These are phyloP conservation scores for Eulacestoma nigropectus DNA, from an alignment of 2,113 vertebrate genomes.

Conservation along the genomic window DNA sequence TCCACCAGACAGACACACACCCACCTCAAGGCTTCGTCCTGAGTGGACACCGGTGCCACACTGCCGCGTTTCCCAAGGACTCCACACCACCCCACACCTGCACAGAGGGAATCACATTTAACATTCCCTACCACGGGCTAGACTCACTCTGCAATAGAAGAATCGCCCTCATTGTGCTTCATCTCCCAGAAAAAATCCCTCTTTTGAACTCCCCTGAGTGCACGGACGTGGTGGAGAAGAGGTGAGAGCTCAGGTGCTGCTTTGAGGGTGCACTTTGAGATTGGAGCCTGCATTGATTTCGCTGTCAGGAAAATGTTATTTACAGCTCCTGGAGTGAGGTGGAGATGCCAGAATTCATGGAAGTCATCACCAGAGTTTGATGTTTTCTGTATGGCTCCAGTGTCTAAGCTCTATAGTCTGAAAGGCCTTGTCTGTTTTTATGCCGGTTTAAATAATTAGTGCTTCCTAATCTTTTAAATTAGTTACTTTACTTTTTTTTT, in stretches of 20 bases:
- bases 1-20: background rate
- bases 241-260: background rate
- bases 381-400: background rate
- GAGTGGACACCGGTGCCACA: background rate
- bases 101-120: background rate
- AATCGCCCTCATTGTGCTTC: background rate
- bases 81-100: background rate
- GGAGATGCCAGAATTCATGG: background rate
- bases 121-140: no score
- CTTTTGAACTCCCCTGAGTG: background rate
- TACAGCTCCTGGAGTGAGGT: background rate
- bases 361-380: background rate
- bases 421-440: background rate
- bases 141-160: background rate
- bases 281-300: background rate
- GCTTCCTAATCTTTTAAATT: background rate
- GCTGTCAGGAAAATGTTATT: background rate
- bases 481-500: background rate
- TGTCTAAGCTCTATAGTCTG: background rate
- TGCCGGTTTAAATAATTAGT: background rate
- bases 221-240: background rate
- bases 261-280: background rate
- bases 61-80: fast-evolving
- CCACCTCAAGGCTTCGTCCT: fast-evolving
- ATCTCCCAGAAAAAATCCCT: background rate